Percentiles rank a stretch among this genome's conserved stretches.
Conservation (phyloP, 2,797 vertebrate species). For the Poecilia wingei region DNA sequence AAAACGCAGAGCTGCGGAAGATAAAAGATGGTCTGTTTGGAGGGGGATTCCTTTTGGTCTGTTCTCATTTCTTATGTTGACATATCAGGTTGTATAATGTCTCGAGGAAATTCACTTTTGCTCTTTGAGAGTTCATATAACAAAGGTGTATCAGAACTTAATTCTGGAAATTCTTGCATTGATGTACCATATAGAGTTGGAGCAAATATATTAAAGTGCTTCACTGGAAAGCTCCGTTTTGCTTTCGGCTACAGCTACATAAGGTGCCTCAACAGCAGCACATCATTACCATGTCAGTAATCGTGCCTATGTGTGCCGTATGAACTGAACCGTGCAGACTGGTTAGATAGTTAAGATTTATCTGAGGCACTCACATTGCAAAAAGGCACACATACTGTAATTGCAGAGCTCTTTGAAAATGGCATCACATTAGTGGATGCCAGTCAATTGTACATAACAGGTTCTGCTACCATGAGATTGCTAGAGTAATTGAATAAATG, state of each 20-base stretch:
- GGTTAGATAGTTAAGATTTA: constrained; percentile 44
- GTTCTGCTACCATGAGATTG: constrained; percentile 41
- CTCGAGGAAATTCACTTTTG: constrained; percentile 56
- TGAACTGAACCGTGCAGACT: constrained; percentile 32
- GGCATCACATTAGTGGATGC: constrained; percentile 54
- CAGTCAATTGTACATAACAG: constrained; percentile 59
- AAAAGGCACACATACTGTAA: constrained; percentile 40
- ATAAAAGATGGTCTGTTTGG: constrained; percentile 62
- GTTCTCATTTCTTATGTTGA: constrained; percentile 75
- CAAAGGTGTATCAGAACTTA: constrained; percentile 44
- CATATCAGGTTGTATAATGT: constrained; percentile 68
- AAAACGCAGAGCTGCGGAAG: constrained; percentile 65
- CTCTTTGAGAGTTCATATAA: constrained; percentile 42
- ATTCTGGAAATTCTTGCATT: constrained; percentile 27
- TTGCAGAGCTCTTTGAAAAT: constrained; percentile 57
- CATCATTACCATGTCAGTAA: constrained; percentile 32
- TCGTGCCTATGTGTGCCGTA: constrained; percentile 8
- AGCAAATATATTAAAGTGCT: constrained; percentile 32
- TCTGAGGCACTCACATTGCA: constrained; percentile 39
- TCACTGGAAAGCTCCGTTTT: constrained; percentile 8
- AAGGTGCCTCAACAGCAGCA: constrained; percentile 18
- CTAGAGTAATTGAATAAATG: constrained; percentile 46
- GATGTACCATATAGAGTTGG: constrained; percentile 28
- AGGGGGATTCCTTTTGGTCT: constrained; percentile 54
- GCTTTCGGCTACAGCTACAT: constrained; percentile 6